These are phyloP conservation scores for Leptodirus hochenwartii DNA, from an alignment of 2,888 invertebrate genomes.

Conservation along the genomic window DNA sequence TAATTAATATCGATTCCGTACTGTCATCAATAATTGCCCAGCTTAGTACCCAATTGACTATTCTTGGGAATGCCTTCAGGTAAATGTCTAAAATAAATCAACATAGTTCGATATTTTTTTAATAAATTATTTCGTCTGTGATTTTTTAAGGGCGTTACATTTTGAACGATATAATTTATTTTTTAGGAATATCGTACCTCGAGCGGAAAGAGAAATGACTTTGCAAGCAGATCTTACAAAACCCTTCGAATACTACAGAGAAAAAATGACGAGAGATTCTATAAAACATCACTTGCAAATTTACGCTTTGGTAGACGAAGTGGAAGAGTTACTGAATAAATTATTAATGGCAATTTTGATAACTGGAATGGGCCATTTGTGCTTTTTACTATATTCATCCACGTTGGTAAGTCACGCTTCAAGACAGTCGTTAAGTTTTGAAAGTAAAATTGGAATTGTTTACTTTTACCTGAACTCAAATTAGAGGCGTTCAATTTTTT, in stretches of 20 bases:
- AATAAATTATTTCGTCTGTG: too few species aligned
- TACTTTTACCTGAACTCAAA: too few species aligned
- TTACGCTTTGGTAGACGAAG: slow-evolving; percentile 11
- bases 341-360: slow-evolving; percentile 11
- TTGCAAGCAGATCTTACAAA: neutral
- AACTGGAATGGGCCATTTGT: slow-evolving; percentile 10
- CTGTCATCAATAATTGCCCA: slow-evolving; percentile 13
- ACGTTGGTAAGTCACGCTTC: slow-evolving; percentile 11
- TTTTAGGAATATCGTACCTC: slow-evolving; percentile 7
- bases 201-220: slow-evolving; percentile 7
- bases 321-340: slow-evolving; percentile 12
- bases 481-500: too few species aligned
- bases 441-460: too few species aligned
- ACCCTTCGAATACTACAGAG: slow-evolving; percentile 6
- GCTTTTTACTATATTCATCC: slow-evolving; percentile 11
- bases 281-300: slow-evolving; percentile 13
- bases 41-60: slow-evolving; percentile 12
- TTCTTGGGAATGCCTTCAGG: slow-evolving; percentile 12
- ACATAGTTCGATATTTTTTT: too few species aligned
- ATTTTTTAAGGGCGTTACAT: too few species aligned
- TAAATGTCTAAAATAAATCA: neutral
- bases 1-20: too few species aligned
- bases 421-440: too few species aligned
- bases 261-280: slow-evolving; percentile 10
- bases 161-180: neutral